phyloP scores from a whole-genome alignment of 2,113 vertebrate genomes.

The Bambusicola thoracicus region DNA sequence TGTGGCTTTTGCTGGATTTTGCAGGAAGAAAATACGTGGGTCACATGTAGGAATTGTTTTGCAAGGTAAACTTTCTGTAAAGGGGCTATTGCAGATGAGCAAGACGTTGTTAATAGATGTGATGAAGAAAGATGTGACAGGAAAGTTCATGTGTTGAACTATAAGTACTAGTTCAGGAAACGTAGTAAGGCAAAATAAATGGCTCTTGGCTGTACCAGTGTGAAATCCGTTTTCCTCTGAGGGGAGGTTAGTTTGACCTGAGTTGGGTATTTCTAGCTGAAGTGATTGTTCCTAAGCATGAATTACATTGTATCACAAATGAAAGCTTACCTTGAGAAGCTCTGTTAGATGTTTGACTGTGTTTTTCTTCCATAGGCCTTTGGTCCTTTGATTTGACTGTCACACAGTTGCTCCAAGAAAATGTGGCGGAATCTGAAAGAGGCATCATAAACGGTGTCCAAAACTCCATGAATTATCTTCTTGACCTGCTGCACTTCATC shows the following conservation, averaged over 20 bases:
- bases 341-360: background rate
- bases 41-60: background rate
- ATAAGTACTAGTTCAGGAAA: background rate
- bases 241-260: background rate
- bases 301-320: background rate
- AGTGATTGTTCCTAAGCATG: background rate
- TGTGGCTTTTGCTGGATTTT: background rate
- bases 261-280: background rate
- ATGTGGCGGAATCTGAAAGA: slow-evolving; percentile 94
- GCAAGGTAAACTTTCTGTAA: background rate
- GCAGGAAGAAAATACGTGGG: background rate
- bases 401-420: slow-evolving; percentile 98
- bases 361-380: slow-evolving; percentile 82
- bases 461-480: slow-evolving; percentile 99
- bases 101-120: background rate
- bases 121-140: background rate
- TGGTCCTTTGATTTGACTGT: slow-evolving; percentile 99
- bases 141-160: background rate
- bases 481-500: slow-evolving; percentile 98
- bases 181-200: background rate
- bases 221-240: background rate
- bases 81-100: background rate
- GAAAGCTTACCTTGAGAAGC: background rate
- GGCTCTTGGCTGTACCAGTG: background rate
- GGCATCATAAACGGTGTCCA: slow-evolving; percentile 98